Evolutionary conservation across 2,888 invertebrate species (phyloP).

Genomic region (Daptonema setosum): DNA sequence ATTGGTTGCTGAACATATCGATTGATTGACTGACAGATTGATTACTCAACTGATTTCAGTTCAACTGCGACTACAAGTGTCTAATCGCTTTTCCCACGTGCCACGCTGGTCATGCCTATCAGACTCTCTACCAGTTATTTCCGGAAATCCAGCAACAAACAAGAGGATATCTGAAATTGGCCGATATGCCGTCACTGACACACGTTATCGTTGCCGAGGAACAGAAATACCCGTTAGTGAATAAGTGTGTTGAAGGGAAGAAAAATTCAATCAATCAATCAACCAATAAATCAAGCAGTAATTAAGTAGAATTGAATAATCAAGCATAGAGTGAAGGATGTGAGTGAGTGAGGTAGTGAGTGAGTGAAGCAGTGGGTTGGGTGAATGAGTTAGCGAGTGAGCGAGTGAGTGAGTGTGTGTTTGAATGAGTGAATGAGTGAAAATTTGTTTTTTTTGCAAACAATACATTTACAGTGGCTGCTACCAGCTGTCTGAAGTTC

Average conservation of each 20-base stretch:
- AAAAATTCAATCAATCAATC: background rate
- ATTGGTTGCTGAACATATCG: too few relatives aligned
- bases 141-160: slow-evolving; percentile 23
- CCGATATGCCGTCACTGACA: slow-evolving; percentile 27
- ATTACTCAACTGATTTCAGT: background rate
- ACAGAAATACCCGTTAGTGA: slow-evolving; percentile 21
- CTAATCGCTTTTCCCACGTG: slow-evolving; percentile 27
- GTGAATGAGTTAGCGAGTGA: too few relatives aligned
- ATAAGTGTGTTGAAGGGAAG: too few relatives aligned
- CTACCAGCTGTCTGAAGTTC: slow-evolving; percentile 21
- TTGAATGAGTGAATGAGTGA: too few relatives aligned
- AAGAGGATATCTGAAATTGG: slow-evolving; percentile 19
- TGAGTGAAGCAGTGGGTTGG: too few relatives aligned
- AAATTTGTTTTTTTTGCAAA: background rate
- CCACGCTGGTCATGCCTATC: slow-evolving; percentile 25
- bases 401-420: too few relatives aligned
- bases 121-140: slow-evolving; percentile 21
- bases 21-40: background rate
- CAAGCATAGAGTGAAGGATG: too few relatives aligned
- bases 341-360: too few relatives aligned
- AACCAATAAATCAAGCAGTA: background rate
- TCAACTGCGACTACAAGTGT: slow-evolving; percentile 29
- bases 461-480: slow-evolving; percentile 14
- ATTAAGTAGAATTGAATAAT: too few relatives aligned
- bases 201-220: slow-evolving; percentile 28